phyloP scores from a whole-genome alignment of 2,797 vertebrate species.

The Chrysolophus pictus region DNA sequence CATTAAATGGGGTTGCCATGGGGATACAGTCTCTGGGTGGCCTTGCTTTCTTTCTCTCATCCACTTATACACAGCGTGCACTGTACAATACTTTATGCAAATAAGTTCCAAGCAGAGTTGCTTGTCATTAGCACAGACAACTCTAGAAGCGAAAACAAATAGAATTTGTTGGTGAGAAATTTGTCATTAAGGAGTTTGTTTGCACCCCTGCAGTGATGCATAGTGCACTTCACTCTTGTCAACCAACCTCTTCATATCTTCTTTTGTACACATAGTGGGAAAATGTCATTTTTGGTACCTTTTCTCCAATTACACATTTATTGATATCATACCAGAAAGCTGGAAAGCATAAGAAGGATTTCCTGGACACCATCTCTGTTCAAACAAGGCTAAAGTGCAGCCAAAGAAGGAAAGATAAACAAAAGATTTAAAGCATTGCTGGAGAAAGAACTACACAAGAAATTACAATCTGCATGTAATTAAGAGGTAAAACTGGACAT shows the following conservation, averaged over 20 bases:
- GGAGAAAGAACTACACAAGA: background rate
- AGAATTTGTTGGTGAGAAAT: conserved; percentile 44
- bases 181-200: conserved; percentile 43
- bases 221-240: conserved; percentile 26
- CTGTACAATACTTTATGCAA: conserved; percentile 41
- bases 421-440: background rate
- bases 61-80: conserved; percentile 9
- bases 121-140: conserved; percentile 38
- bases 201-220: conserved; percentile 46
- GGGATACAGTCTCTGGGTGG: conserved; percentile 27
- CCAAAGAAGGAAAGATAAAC: background rate
- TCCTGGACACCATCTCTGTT: background rate
- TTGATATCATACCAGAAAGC: background rate
- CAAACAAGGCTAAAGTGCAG: conserved; percentile 10
- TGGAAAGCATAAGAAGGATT: conserved; percentile 16
- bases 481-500: background rate
- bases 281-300: background rate
- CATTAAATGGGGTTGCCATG: conserved; percentile 35
- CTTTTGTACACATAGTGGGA: conserved; percentile 7
- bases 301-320: conserved; percentile 19
- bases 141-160: conserved; percentile 45
- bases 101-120: conserved; percentile 27
- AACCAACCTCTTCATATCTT: background rate
- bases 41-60: conserved; percentile 8
- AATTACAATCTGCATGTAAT: background rate